Conservation (phyloP, 2,888 invertebrate species). For the Hymenopus coronatus region DNA sequence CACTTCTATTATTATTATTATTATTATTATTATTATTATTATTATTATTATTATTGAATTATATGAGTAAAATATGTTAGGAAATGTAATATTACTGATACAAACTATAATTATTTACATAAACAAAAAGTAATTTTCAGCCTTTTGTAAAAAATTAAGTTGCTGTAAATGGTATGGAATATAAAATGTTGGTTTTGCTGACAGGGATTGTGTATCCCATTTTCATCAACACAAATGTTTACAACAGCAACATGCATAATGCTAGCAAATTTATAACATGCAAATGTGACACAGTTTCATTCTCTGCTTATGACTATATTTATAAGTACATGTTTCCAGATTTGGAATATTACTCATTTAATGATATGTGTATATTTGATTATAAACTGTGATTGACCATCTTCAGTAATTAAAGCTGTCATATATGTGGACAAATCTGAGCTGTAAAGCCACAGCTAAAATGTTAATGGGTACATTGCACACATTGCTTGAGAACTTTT, state of each 20-base stretch:
- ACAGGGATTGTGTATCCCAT: too few relatives aligned
- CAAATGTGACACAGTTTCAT: not conserved
- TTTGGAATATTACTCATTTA: not conserved
- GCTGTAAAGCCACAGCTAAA: not conserved
- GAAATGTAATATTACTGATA: too few relatives aligned
- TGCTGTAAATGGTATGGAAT: too few relatives aligned
- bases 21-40: too few relatives aligned
- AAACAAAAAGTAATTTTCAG: too few relatives aligned
- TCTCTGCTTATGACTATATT: not conserved
- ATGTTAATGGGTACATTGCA: not conserved
- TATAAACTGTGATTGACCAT: not conserved
- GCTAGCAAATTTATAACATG: not conserved
- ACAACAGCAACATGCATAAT: not conserved
- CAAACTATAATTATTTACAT: too few relatives aligned
- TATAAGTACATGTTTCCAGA: not conserved
- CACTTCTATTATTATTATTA: too few relatives aligned
- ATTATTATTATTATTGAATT: too few relatives aligned
- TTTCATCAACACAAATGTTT: too few relatives aligned
- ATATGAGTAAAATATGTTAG: too few relatives aligned
- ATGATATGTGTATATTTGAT: not conserved
- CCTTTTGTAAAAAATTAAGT: too few relatives aligned
- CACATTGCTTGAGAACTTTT: not conserved
- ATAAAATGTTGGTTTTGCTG: too few relatives aligned
- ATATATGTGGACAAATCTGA: not conserved
- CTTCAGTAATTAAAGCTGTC: not conserved